Evolutionary conservation across 2,888 invertebrate genomes (phyloP), one percentile per base, ranked within the genome.

Genomic region (Leptinotarsa haldemani): DNA sequence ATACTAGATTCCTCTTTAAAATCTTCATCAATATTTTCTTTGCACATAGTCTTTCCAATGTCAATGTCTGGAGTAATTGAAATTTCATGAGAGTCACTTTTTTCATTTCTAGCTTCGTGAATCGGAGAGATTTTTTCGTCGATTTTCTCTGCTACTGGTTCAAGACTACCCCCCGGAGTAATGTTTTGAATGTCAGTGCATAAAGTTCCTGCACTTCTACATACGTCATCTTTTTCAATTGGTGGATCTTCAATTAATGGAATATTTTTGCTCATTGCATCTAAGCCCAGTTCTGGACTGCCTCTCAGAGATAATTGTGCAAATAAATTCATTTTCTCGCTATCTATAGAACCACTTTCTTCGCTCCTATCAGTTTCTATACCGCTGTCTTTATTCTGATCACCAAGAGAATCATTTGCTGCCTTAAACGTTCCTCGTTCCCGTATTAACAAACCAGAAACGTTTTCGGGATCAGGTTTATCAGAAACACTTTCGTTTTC

Each of bases 301-400:
- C 30, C 5, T 61, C 9, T 15, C 30, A 61, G n/a, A 61, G 25
- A 16, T 30, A 40, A 40, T 40, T 40, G 40, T 40, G 40, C 9
- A 40, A 40, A 40, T 40, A 40, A 9, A 20, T 30, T 40, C 0
- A 25, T 61, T 61, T 61, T 61, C 30, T 61, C 30, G 3, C 40
- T 61, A 56, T 56, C 22, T 56, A 25, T 22, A 56, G 56, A 56
- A 13, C 18, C 22, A 20, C 22, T 56, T 40, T 61, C 61, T 16
- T 61, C 40, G n/a, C 61, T 61, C n/a, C 16, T 61, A 7, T 61
- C 61, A n/a, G 40, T 40, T 61, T 61, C 61, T 30, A 61, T 61
- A n/a, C 61, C 61, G 13, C 61, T 61, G n/a, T 61, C 61, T 30
- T 40, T 56, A 20, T 20, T 56, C 22, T 56, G 56, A 56, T 56